Conservation (phyloP, 2,113 vertebrate species). For the Pseudopodoces humilis region DNA sequence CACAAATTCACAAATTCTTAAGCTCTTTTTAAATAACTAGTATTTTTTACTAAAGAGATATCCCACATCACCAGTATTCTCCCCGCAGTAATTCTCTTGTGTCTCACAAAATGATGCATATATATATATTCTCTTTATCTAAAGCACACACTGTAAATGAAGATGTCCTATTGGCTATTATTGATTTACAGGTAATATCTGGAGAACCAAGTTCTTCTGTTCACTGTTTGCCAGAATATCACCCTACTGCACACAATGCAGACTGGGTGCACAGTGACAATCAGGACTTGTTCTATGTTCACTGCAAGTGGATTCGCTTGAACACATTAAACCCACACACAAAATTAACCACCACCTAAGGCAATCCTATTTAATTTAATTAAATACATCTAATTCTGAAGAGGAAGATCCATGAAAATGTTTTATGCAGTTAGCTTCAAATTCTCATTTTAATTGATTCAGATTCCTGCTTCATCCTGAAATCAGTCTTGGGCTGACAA, state of each 20-base stretch:
- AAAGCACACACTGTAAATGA: not conserved
- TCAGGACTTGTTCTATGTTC: not conserved
- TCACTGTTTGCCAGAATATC: not conserved
- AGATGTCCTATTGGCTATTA: not conserved
- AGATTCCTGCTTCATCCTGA: not conserved
- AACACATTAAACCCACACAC: not conserved
- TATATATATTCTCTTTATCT: not conserved
- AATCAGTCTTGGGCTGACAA: not conserved
- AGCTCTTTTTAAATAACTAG: not conserved
- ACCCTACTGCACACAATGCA: not conserved
- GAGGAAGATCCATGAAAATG: not conserved
- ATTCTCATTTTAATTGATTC: not conserved
- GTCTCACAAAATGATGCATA: not conserved
- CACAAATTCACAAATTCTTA: not conserved
- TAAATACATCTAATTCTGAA: not conserved
- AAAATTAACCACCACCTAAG: not conserved
- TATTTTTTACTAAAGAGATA: not conserved
- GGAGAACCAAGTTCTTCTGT: not conserved
- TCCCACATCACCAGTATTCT: not conserved
- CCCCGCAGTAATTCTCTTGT: not conserved
- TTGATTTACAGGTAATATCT: not conserved
- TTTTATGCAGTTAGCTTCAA: slow-evolving; percentile 14
- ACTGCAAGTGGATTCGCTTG: not conserved
- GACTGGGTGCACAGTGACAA: not conserved
- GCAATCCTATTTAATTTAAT: not conserved